Evolutionary conservation across 2,113 vertebrate species (phyloP).

Genomic region (Okapia johnstoni): DNA sequence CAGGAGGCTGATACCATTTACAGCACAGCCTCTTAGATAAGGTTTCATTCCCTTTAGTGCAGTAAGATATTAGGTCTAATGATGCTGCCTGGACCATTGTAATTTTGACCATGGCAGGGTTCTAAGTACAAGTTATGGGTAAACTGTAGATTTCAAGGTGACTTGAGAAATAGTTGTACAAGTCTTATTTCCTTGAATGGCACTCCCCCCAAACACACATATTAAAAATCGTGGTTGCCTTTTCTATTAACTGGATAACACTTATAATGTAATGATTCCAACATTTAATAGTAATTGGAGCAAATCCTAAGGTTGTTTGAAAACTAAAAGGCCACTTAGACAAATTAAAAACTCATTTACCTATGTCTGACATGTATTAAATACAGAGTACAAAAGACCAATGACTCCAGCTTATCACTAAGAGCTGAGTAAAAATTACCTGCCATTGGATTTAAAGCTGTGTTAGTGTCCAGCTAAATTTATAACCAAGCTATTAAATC

Average conservation of each 20-base stretch:
- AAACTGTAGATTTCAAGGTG: background rate
- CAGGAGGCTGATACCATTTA: slow-evolving; percentile 43
- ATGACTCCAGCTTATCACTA: background rate
- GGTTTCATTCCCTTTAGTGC: slow-evolving; percentile 54
- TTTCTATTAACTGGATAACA: slow-evolving; percentile 13
- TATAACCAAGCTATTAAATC: background rate
- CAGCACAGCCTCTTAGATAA: slow-evolving; percentile 43
- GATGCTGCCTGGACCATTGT: background rate
- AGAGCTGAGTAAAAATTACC: background rate
- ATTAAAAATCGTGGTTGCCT: slow-evolving; percentile 48
- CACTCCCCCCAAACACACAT: background rate
- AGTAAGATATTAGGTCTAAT: background rate
- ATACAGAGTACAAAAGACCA: background rate
- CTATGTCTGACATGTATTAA: background rate
- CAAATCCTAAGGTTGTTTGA: slow-evolving; percentile 57
- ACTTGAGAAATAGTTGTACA: slow-evolving; percentile 30
- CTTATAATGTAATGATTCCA: slow-evolving; percentile 30
- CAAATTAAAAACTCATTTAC: slow-evolving; percentile 19
- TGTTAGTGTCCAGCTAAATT: slow-evolving; percentile 39
- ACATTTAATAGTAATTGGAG: slow-evolving; percentile 54
- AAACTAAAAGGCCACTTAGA: slow-evolving; percentile 37
- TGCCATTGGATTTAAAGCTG: slow-evolving; percentile 20
- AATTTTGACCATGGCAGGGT: background rate
- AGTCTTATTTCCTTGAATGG: background rate
- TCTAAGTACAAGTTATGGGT: background rate